Evolutionary conservation across 2,113 vertebrate genomes (phyloP).

Genomic region (Lasiurus borealis): DNA sequence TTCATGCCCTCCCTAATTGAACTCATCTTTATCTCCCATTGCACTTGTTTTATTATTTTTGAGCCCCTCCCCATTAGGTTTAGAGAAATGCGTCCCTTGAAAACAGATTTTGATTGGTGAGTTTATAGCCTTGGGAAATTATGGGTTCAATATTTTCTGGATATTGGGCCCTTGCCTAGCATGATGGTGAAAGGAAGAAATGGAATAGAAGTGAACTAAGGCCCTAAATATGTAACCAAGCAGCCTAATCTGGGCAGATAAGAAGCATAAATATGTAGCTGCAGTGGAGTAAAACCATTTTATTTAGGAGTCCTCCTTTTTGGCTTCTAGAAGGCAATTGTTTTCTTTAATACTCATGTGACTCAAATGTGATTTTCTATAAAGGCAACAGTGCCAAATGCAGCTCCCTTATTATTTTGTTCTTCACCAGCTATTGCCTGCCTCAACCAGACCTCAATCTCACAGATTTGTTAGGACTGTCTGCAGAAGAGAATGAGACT

Average conservation of each 20-base stretch:
- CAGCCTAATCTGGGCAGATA: not conserved
- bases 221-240: not conserved
- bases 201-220: constrained; percentile 24
- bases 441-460: not conserved
- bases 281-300: not conserved
- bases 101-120: constrained; percentile 38
- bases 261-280: not conserved
- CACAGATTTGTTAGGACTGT: constrained; percentile 12
- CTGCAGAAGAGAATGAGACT: not conserved
- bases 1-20: constrained; percentile 12
- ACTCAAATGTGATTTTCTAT: constrained; percentile 2
- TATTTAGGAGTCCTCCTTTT: constrained; percentile 27
- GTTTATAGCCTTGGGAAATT: not conserved
- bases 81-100: not conserved
- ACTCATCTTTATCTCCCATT: constrained; percentile 28
- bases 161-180: constrained; percentile 5
- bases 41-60: not conserved
- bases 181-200: constrained; percentile 1
- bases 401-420: not conserved
- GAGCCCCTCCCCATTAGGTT: not conserved
- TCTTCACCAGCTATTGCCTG: constrained; percentile 24
- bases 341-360: constrained; percentile 22
- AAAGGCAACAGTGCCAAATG: constrained; percentile 37
- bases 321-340: constrained; percentile 38
- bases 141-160: constrained; percentile 28